These are phyloP conservation scores for Nephrotoma flavescens DNA, from an alignment of 2,888 invertebrate genomes.

Conservation along the genomic window DNA sequence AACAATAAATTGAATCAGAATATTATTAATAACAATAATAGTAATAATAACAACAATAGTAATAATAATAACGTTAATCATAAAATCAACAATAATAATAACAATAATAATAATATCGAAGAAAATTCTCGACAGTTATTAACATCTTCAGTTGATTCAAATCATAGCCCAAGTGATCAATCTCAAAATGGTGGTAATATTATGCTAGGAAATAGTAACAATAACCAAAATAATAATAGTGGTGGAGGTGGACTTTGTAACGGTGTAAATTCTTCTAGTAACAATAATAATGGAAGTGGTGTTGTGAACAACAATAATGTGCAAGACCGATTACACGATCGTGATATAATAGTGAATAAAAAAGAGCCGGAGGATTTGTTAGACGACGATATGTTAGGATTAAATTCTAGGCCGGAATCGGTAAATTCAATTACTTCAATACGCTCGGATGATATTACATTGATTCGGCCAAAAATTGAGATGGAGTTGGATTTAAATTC, in stretches of 20 bases:
- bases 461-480: conserved; percentile 49
- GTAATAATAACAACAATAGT: conserved; percentile 13
- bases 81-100: conserved; percentile 11
- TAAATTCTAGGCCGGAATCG: conserved; percentile 27
- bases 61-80: conserved; percentile 13
- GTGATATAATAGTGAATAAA: conserved; percentile 16
- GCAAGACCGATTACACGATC: conserved; percentile 7
- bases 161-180: conserved; percentile 28
- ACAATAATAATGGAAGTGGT: not conserved
- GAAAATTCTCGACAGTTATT: conserved; percentile 17
- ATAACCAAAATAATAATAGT: conserved; percentile 16
- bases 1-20: conserved; percentile 1
- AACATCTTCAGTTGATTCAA: conserved; percentile 21
- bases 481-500: conserved; percentile 47
- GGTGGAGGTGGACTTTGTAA: conserved; percentile 1
- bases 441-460: conserved; percentile 32
- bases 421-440: conserved; percentile 42
- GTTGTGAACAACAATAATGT: conserved; percentile 11
- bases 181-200: conserved; percentile 17
- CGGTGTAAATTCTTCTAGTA: conserved; percentile 4
- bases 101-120: conserved; percentile 26
- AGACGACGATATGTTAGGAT: conserved; percentile 28
- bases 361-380: conserved; percentile 28
- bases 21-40: conserved; percentile 2
- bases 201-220: conserved; percentile 19